A percentile compares a stretch with the other conserved stretches of the same genome.
These are phyloP conservation scores for Gallinago jamesoni DNA, from an alignment of 2,113 vertebrate genomes.

Conservation along the genomic window DNA sequence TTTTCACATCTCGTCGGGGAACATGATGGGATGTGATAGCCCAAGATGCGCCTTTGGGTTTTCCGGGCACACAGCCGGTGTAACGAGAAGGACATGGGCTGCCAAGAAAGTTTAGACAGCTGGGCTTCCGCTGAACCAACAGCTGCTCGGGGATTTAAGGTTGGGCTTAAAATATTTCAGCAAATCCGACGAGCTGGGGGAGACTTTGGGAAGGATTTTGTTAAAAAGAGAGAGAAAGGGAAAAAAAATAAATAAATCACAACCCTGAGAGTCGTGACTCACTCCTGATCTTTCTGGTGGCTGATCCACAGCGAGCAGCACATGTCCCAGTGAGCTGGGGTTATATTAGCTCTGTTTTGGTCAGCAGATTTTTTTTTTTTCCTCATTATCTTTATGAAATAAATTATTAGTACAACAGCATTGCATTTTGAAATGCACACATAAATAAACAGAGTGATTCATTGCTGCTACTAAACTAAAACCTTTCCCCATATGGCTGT, in stretches of 20 bases:
- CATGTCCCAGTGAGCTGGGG: neutral
- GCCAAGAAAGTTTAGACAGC: slow-evolving; percentile 65
- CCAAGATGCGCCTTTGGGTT: slow-evolving; percentile 53
- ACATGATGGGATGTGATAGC: slow-evolving; percentile 43
- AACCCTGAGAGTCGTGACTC: neutral
- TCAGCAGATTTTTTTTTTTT: neutral
- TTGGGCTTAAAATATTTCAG: slow-evolving; percentile 21
- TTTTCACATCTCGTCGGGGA: slow-evolving; percentile 53
- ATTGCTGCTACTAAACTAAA: neutral
- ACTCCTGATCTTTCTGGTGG: neutral
- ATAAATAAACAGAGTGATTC: neutral
- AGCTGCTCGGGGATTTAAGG: slow-evolving; percentile 47
- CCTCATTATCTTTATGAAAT: neutral
- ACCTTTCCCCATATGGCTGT: neutral
- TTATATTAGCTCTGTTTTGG: slow-evolving; percentile 13
- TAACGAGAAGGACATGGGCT: slow-evolving; percentile 61
- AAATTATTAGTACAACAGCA: slow-evolving; percentile 30
- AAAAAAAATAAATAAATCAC: neutral
- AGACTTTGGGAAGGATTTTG: neutral
- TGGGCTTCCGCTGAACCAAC: slow-evolving; percentile 43
- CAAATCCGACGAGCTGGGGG: neutral
- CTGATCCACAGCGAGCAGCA: neutral
- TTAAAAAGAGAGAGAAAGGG: neutral
- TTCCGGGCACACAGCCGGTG: neutral
- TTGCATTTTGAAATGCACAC: neutral